These are phyloP conservation scores for Dendrocincla fuliginosa DNA, from an alignment of 2,797 vertebrate species.

Conservation along the genomic window DNA sequence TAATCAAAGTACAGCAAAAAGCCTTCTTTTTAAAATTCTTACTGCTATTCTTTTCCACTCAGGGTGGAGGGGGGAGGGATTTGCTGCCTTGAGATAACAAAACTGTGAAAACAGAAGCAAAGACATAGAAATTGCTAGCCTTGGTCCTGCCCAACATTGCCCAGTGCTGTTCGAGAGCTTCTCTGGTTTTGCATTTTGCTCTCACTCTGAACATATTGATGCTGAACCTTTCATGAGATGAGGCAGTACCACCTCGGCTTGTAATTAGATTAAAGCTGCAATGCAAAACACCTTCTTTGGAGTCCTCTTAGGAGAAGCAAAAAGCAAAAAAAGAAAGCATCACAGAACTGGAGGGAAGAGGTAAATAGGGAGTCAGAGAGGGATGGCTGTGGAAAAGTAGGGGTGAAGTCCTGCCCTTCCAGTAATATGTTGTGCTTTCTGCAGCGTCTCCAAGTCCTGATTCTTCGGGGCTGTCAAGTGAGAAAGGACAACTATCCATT, in stretches of 20 bases:
- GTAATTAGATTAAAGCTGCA: background rate
- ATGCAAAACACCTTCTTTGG: background rate
- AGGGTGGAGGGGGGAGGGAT: background rate
- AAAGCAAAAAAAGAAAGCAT: background rate
- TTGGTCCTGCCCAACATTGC: background rate
- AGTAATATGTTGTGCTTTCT: background rate
- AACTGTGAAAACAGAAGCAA: background rate
- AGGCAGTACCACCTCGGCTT: background rate
- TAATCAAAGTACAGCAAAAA: background rate
- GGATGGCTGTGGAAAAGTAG: background rate
- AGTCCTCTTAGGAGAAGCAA: background rate
- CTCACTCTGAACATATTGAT: background rate
- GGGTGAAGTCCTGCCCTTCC: background rate
- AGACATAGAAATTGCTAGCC: background rate
- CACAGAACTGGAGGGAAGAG: background rate
- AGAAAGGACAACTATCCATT: background rate
- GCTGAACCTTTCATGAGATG: background rate
- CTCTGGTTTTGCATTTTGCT: background rate
- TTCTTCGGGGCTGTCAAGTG: background rate
- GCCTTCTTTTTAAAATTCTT: background rate
- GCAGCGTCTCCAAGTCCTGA: background rate
- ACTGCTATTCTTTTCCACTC: background rate
- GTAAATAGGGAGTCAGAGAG: background rate
- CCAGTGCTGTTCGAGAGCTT: background rate
- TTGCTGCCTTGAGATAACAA: background rate